Evolutionary conservation across 2,797 vertebrate species (phyloP).

Genomic region (Ptychobarbus kaznakovi): DNA sequence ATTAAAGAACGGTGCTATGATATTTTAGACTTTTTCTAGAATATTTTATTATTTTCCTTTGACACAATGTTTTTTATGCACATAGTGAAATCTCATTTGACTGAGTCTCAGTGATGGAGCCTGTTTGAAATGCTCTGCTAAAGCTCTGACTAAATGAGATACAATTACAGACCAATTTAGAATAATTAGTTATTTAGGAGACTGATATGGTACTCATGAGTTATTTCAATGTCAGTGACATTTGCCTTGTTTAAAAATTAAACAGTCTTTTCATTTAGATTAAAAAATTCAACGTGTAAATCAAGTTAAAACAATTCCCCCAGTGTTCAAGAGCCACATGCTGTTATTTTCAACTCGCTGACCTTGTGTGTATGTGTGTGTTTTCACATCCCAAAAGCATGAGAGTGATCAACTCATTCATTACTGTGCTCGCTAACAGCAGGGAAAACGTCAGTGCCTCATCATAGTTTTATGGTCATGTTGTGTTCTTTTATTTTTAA

Average conservation of each 20-base stretch:
- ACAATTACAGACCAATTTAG: conserved; percentile 60
- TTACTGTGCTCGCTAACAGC: conserved; percentile 14
- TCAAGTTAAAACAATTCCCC: neutral
- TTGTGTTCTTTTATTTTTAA: conserved; percentile 51
- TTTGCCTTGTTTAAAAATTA: neutral
- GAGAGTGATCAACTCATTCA: conserved; percentile 36
- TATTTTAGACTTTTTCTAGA: neutral
- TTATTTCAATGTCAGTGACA: neutral
- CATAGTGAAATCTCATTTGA: conserved; percentile 16
- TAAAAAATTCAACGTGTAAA: neutral
- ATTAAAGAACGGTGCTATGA: neutral
- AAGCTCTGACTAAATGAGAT: conserved; percentile 46
- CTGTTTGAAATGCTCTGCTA: conserved; percentile 34
- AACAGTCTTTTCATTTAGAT: neutral
- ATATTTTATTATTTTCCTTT: neutral
- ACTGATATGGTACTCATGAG: neutral
- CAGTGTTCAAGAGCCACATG: neutral
- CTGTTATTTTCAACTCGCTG: neutral
- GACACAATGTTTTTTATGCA: neutral
- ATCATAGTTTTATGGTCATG: conserved; percentile 39
- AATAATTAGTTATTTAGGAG: neutral
- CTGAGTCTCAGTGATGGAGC: conserved; percentile 7
- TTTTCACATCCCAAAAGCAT: neutral
- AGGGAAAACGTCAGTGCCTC: conserved; percentile 14
- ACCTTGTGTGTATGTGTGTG: neutral